Conservation (phyloP, 1,140 invertebrate genomes). For the Neodiprion virginianus region DNA sequence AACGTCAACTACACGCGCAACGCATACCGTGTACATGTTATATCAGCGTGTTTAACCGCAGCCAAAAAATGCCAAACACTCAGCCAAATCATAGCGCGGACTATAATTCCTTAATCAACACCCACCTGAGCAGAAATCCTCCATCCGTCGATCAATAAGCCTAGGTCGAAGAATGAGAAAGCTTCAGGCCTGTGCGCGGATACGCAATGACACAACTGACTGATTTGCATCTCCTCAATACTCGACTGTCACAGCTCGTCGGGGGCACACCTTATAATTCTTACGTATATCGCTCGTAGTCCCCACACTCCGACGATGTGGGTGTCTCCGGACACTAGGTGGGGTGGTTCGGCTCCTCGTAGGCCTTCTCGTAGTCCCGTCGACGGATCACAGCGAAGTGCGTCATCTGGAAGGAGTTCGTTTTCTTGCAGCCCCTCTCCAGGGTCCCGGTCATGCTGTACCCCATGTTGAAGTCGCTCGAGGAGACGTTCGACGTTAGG, state of each 20-base stretch:
- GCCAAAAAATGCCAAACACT: too few relatives aligned
- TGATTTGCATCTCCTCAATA: too few relatives aligned
- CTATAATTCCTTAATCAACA: too few relatives aligned
- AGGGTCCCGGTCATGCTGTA: slow-evolving; percentile 87
- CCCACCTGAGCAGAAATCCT: too few relatives aligned
- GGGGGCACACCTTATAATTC: slow-evolving; percentile 3
- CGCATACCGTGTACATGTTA: too few relatives aligned
- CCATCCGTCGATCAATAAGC: too few relatives aligned
- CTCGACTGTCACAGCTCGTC: too few relatives aligned
- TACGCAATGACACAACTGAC: too few relatives aligned
- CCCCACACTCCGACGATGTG: slow-evolving; percentile 57
- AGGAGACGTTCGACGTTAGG: slow-evolving; percentile 79
- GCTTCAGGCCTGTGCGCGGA: neutral
- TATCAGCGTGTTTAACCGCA: too few relatives aligned
- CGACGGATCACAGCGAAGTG: slow-evolving; percentile 85
- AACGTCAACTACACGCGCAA: too few relatives aligned
- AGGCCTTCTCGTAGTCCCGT: slow-evolving; percentile 62
- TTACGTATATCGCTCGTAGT: slow-evolving; percentile 56
- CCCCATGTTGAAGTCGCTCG: slow-evolving; percentile 86
- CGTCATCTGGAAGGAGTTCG: slow-evolving; percentile 81
- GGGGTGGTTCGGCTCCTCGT: slow-evolving; percentile 55
- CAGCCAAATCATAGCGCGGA: too few relatives aligned
- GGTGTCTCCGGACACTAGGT: slow-evolving; percentile 61
- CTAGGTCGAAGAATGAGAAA: too few relatives aligned
- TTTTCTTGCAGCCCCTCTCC: slow-evolving; percentile 79